These are phyloP conservation scores for Magallana nippona DNA, from an alignment of 2,888 invertebrate genomes.

Conservation along the genomic window DNA sequence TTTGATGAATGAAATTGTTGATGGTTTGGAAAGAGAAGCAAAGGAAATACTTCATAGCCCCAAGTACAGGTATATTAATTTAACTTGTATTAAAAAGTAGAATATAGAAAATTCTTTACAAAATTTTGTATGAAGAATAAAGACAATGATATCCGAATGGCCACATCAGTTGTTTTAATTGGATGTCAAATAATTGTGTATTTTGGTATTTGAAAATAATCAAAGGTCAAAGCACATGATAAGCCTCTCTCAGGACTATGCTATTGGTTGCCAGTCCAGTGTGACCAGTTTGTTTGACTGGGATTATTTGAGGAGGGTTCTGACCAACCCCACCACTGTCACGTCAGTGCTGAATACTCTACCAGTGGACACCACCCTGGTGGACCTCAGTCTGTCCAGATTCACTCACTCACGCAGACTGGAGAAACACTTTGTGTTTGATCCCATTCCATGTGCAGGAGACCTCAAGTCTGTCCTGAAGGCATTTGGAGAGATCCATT, in stretches of 20 bases:
- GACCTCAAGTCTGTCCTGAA: conserved; percentile 53
- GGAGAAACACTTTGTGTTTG: conserved; percentile 36
- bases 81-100: neutral
- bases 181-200: no score
- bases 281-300: conserved; percentile 8
- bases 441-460: conserved; percentile 45
- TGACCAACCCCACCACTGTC: conserved; percentile 18
- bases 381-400: conserved; percentile 36
- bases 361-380: conserved; percentile 26
- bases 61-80: conserved; percentile 49
- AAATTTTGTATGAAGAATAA: neutral
- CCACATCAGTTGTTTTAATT: neutral
- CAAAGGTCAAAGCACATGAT: conserved; percentile 29
- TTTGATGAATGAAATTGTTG: conserved; percentile 25
- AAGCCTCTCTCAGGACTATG: conserved; percentile 17
- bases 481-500: conserved; percentile 59
- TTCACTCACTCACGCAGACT: conserved; percentile 23
- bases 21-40: conserved; percentile 49
- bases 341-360: conserved; percentile 27
- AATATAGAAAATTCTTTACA: neutral
- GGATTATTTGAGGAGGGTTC: conserved; percentile 12
- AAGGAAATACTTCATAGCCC: conserved; percentile 53
- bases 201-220: neutral
- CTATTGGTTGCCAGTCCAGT: conserved; percentile 4
- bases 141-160: neutral